phyloP scores from a whole-genome alignment of 2,797 vertebrate species.

The Paguma larvata region DNA sequence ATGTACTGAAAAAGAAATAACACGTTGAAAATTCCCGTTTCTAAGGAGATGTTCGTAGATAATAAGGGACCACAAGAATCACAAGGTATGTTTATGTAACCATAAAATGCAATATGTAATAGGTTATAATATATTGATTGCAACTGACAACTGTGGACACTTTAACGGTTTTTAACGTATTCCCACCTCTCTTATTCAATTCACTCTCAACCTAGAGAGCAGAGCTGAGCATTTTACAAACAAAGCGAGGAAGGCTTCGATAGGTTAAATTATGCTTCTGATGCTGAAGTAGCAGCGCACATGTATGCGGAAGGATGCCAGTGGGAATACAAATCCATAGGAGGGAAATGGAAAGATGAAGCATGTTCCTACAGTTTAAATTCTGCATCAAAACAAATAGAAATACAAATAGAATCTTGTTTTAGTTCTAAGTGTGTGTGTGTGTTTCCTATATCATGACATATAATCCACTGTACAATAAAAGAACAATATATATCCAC shows the following conservation, averaged over 20 bases:
- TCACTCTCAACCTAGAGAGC: neutral
- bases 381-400: neutral
- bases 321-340: neutral
- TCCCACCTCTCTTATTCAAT: neutral
- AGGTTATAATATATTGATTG: neutral
- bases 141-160: neutral
- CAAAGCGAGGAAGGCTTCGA: neutral
- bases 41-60: neutral
- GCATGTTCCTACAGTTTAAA: neutral
- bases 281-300: too few relatives aligned
- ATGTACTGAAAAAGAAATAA: neutral
- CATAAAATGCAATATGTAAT: neutral
- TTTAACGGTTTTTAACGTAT: neutral
- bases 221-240: constrained; percentile 44
- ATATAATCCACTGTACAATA: neutral
- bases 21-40: neutral
- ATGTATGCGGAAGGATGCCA: neutral
- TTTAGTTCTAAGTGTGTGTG: neutral
- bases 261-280: neutral
- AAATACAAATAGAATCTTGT: neutral
- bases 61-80: neutral
- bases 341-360: neutral
- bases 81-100: neutral
- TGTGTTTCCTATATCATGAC: neutral
- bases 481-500: neutral